These are phyloP conservation scores for Stenchaetothrips biformis DNA, from an alignment of 2,888 invertebrate genomes.

Conservation along the genomic window DNA sequence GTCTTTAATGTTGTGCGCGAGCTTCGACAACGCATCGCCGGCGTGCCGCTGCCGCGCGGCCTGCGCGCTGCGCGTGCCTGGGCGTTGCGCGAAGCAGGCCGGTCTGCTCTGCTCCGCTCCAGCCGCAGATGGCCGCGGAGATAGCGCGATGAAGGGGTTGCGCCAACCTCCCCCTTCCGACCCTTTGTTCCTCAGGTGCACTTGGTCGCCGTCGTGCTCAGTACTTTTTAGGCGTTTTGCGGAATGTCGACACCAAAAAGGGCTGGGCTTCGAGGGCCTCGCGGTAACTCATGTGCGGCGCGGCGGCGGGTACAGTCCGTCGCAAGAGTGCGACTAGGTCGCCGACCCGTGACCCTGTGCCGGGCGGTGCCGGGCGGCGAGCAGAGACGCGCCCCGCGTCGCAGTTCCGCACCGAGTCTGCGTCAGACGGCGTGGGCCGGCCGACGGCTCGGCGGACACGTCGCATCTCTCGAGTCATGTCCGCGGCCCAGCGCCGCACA, in stretches of 20 bases:
- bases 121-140: constrained; percentile 36
- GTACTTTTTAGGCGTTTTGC: no score
- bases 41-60: no score
- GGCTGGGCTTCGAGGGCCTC: no score
- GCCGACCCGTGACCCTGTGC: no score
- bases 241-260: no score
- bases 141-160: constrained; percentile 21
- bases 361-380: background rate
- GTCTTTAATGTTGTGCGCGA: no score
- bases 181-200: constrained; percentile 27
- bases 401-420: background rate
- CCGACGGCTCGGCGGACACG: constrained; percentile 37
- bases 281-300: no score
- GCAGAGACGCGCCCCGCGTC: background rate
- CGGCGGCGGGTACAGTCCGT: no score
- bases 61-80: background rate
- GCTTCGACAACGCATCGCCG: no score
- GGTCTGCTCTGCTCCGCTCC: background rate
- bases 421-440: background rate
- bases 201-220: no score
- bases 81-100: background rate
- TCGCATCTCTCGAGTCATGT: constrained; percentile 18
- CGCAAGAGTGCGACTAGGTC: no score
- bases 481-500: background rate
- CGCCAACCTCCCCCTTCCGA: background rate